A percentile compares a stretch with the other conserved stretches of the same genome.
Evolutionary conservation across 2,797 vertebrate species (phyloP).

Genomic region (Cuniculus paca): DNA sequence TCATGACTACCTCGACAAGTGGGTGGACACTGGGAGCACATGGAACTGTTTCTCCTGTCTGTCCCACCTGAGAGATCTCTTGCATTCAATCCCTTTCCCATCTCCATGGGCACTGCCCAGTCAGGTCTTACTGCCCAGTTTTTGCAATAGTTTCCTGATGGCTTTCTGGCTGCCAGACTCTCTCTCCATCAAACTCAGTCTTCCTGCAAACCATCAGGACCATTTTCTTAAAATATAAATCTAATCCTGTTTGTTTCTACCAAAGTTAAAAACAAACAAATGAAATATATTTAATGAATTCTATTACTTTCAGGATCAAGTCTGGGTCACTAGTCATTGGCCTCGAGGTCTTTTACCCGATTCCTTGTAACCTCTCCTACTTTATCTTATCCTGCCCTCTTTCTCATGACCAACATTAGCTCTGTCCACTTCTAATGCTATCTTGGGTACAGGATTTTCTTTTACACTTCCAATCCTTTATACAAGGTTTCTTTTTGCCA

Average conservation of each 20-base stretch:
- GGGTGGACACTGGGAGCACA: background rate
- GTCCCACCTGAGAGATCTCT: background rate
- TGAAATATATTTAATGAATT: background rate
- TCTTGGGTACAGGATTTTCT: background rate
- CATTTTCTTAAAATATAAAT: constrained; percentile 40
- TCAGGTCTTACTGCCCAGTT: background rate
- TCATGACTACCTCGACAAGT: background rate
- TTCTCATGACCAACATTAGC: background rate
- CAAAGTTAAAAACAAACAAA: background rate
- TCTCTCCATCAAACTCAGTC: background rate
- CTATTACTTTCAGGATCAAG: background rate
- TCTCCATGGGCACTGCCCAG: background rate
- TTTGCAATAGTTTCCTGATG: background rate
- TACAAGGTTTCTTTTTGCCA: background rate
- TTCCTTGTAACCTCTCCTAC: background rate
- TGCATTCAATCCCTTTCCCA: background rate
- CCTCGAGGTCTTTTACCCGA: background rate
- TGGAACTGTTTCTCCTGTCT: background rate
- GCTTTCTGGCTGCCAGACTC: constrained; percentile 1
- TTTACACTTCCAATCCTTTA: background rate
- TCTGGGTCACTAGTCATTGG: background rate
- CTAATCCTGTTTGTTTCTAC: background rate
- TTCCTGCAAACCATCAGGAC: background rate
- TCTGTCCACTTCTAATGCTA: background rate
- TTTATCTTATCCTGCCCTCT: background rate